A percentile compares a stretch with the other conserved stretches of the same genome.
Conservation (phyloP, 2,113 vertebrate species). For the Nesoenas mayeri region DNA sequence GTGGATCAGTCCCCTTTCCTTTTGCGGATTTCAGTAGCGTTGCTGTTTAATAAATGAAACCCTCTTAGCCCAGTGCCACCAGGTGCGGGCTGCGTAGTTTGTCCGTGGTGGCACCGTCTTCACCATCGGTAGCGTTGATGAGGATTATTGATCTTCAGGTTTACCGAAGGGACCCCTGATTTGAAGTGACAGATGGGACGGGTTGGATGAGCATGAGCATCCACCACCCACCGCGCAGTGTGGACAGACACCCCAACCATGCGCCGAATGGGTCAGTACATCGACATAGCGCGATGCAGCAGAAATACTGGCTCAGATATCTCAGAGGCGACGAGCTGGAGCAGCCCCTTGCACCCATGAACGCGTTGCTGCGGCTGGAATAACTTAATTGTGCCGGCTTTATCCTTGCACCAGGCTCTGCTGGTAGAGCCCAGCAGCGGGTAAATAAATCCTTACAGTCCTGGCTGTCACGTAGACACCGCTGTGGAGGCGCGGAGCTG, state of each 20-base stretch:
- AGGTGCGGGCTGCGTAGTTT: accelerated
- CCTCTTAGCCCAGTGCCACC: not conserved
- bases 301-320: not conserved
- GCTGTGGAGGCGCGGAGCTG: accelerated
- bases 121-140: accelerated
- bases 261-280: accelerated
- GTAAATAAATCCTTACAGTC: not conserved
- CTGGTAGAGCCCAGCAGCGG: not conserved
- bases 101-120: not conserved
- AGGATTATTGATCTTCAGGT: not conserved
- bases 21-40: not conserved
- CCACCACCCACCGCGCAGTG: accelerated
- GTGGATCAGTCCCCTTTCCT: not conserved
- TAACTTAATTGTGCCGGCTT: not conserved
- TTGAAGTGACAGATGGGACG: accelerated
- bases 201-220: accelerated
- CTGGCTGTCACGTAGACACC: accelerated
- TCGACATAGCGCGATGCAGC: not conserved
- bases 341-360: not conserved
- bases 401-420: not conserved
- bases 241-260: not conserved
- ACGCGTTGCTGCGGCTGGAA: not conserved
- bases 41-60: not conserved
- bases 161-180: not conserved
- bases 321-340: not conserved